These are phyloP conservation scores for Tyrannus savana DNA, from an alignment of 2,113 vertebrate species.

Conservation along the genomic window DNA sequence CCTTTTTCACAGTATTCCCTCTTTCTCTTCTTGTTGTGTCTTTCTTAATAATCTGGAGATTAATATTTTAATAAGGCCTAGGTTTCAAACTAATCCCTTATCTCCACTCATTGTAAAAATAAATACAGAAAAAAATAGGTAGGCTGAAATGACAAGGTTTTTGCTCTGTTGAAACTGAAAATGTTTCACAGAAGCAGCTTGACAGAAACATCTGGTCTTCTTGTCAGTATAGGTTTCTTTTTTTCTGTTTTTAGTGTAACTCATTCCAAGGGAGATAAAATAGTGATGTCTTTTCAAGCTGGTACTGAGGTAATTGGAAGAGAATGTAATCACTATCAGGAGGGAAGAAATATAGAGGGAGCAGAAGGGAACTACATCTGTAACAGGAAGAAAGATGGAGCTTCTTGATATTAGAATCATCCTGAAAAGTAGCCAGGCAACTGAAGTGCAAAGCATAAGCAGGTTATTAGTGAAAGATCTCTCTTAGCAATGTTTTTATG, in stretches of 20 bases:
- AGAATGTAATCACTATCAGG: neutral
- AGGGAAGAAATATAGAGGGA: neutral
- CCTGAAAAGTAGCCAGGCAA: neutral
- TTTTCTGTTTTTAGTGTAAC: neutral
- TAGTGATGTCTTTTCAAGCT: neutral
- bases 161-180: neutral
- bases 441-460: neutral
- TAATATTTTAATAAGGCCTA: neutral
- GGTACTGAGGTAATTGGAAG: neutral
- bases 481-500: neutral
- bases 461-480: neutral
- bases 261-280: slow-evolving; percentile 18
- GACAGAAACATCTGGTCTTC: neutral
- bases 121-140: neutral
- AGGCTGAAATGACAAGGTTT: neutral
- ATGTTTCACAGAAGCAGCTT: neutral
- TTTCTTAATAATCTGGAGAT: neutral
- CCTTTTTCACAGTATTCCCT: neutral
- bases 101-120: neutral
- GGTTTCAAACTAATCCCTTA: neutral
- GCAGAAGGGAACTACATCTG: neutral
- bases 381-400: neutral
- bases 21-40: neutral
- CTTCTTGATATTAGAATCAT: neutral
- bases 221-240: neutral